Evolutionary conservation across 1,140 invertebrate genomes (phyloP), one percentile per base, ranked within the genome.

Genomic region (Drosophila arizonae): DNA sequence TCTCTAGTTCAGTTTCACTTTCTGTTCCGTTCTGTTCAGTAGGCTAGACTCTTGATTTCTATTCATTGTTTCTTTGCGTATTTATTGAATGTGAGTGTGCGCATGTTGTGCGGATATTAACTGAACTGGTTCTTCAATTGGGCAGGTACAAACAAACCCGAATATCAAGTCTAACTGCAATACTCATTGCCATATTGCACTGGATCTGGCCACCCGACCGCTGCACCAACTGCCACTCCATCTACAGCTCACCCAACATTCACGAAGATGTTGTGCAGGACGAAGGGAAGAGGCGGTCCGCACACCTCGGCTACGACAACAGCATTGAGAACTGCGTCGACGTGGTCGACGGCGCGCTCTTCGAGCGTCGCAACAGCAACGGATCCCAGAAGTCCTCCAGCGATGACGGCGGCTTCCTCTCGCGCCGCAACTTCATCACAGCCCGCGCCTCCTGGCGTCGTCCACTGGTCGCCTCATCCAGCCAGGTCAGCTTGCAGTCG

Each of bases 121-220:
- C 11, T 57, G 39, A 39, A 4, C 13, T 21, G 4, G 36, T 62
- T 43, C 58, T 24, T 48, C 71, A 92, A 60, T 91, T 70, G 79
- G 86, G 56, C 93, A 97, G 96, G 96, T 94, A 95, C 96, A 95
- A 96, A 95, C 95, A 96, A 96, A 95, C 96, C 96, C 94, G 96
- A 97, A 95, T 97, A 97, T 96, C 96, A 96, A 95, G 96, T 97
- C 93, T 97, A 94, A 91, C 82, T 65, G 96, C 94, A 92, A 93
- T 95, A 76, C 94, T 95, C 87, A 93, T 94, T 69, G 92, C 93
- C 58, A 94, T 92, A 65, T 65, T 92, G 39, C 91, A 95, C 90
- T 95, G 94, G 94, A 93, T 95, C 79, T 95, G 94, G 94, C 94
- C 94, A 76, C 92, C 93, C 78, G 94, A 94, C 82, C 94, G 94